A percentile compares a stretch with the other conserved stretches of the same genome.
phyloP scores from a whole-genome alignment of 2,888 invertebrate genomes.

The Chaetoderma sp. region DNA sequence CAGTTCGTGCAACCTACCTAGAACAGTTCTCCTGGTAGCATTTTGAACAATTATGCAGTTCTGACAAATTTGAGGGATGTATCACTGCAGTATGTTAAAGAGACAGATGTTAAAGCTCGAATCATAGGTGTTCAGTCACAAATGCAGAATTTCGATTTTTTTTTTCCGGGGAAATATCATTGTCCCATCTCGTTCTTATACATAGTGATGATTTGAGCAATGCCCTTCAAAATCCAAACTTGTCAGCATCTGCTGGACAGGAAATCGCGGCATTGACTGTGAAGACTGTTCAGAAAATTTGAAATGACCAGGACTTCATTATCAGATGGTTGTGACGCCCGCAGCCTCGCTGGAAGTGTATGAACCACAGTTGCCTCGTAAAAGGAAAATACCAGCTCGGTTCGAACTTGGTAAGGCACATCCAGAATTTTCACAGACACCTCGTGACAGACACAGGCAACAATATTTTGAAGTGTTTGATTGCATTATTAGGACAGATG shows the following conservation, averaged over 20 bases:
- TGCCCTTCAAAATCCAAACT: conserved; percentile 2
- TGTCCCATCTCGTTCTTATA: not conserved
- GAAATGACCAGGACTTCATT: not conserved
- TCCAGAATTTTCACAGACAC: not conserved
- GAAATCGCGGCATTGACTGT: conserved; percentile 2
- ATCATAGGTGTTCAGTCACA: not conserved
- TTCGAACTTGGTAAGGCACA: not conserved
- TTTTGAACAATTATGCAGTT: conserved; percentile 9
- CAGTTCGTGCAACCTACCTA: conserved; percentile 25
- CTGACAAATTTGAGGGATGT: not conserved
- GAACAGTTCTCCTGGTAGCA: too few species aligned
- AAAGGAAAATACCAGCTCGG: not conserved
- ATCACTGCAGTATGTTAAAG: not conserved
- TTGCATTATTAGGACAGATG: conserved; percentile 5
- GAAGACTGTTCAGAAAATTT: not conserved
- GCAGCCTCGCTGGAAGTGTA: not conserved
- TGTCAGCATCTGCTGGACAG: conserved; percentile 12
- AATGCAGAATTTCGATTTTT: conserved; percentile 16
- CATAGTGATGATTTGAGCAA: conserved; percentile 3
- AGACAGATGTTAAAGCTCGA: conserved; percentile 1
- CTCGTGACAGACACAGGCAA: not conserved
- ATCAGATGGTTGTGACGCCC: not conserved
- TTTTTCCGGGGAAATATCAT: not conserved
- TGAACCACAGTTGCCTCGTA: not conserved
- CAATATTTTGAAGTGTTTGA: conserved; percentile 3